Percentiles rank a stretch among this genome's conserved stretches.
Evolutionary conservation across 2,797 vertebrate genomes (phyloP).

Genomic region (Channallabes apus): DNA sequence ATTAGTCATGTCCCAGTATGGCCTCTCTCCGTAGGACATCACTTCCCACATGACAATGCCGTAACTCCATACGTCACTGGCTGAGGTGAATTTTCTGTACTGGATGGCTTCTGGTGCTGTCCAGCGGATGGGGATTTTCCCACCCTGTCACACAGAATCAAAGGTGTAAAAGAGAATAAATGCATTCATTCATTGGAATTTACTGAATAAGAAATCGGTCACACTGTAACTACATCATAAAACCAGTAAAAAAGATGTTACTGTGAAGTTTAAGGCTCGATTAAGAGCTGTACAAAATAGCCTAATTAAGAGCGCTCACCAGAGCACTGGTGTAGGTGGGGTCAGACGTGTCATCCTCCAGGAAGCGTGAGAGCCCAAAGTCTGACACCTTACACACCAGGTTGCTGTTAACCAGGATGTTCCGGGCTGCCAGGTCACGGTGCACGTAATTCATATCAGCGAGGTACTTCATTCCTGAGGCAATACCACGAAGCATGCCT

Average conservation of each 20-base stretch:
- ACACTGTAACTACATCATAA: background rate
- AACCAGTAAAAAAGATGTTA: background rate
- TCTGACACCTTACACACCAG: constrained; percentile 98
- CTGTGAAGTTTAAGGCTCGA: background rate
- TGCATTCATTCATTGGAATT: background rate
- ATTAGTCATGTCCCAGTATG: constrained; percentile 85
- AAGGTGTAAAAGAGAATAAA: background rate
- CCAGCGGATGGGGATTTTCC: constrained; percentile 83
- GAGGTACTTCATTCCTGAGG: constrained; percentile 97
- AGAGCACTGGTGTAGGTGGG: constrained; percentile 97
- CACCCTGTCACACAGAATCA: constrained; percentile 65
- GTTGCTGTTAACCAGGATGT: constrained; percentile 99
- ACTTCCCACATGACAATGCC: constrained; percentile 84
- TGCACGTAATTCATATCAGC: constrained; percentile 99
- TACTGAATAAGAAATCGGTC: background rate
- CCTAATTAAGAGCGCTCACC: constrained; percentile 72
- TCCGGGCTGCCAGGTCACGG: constrained; percentile 92
- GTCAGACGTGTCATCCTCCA: constrained; percentile 96
- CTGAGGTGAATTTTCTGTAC: constrained; percentile 82
- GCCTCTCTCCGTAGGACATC: constrained; percentile 81
- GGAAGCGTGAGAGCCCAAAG: constrained; percentile 94
- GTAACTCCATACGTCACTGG: constrained; percentile 82
- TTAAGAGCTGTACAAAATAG: background rate
- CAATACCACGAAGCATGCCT: constrained; percentile 95
- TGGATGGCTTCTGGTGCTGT: constrained; percentile 82